These are phyloP conservation scores for Gallirallus australis DNA, from an alignment of 2,797 vertebrate species.

Conservation along the genomic window DNA sequence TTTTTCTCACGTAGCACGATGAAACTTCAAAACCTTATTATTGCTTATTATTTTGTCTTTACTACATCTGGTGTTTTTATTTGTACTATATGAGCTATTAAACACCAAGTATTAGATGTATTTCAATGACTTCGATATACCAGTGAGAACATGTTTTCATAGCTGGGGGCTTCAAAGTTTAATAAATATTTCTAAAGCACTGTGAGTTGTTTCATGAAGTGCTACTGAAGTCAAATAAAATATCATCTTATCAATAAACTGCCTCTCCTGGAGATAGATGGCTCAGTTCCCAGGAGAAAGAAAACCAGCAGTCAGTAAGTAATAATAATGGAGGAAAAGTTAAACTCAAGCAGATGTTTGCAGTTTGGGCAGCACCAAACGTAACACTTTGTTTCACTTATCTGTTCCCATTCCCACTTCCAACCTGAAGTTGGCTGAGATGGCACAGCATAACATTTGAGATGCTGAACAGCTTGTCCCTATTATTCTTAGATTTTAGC, in stretches of 20 bases:
- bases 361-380: rapidly evolving
- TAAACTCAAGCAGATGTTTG: neutral
- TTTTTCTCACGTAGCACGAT: neutral
- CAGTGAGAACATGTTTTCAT: neutral
- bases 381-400: rapidly evolving
- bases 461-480: neutral
- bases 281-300: neutral
- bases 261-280: neutral
- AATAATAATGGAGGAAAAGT: neutral
- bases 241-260: neutral
- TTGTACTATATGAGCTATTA: neutral
- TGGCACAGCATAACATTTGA: neutral
- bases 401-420: neutral
- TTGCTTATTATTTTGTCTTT: neutral
- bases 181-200: neutral
- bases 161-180: neutral
- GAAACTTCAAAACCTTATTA: neutral
- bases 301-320: neutral
- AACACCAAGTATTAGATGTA: neutral
- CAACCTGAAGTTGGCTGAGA: neutral
- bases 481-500: neutral
- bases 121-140: neutral
- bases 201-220: neutral
- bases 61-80: neutral
- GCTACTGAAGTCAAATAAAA: neutral